phyloP scores from a whole-genome alignment of 1,140 invertebrate species.

The Leptestheria dahalacensis region DNA sequence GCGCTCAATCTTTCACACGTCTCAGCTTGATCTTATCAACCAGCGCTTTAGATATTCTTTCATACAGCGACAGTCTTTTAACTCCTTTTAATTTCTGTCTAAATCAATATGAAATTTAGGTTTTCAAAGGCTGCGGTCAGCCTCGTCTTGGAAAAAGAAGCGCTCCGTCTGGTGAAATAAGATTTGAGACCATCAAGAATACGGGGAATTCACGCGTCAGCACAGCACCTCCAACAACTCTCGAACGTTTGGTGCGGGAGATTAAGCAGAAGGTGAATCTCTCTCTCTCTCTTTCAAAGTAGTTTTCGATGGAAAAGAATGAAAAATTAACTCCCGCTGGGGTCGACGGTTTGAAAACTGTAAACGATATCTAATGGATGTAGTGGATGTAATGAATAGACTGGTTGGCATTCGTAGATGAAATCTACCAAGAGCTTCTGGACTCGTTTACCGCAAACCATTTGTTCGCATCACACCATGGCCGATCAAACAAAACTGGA shows the following conservation, averaged over 20 bases:
- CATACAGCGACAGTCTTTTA: no score
- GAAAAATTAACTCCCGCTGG: no score
- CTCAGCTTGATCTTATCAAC: no score
- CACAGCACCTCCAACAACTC: slow-evolving; percentile 34
- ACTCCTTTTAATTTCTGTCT: no score
- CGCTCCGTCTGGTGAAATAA: slow-evolving; percentile 25
- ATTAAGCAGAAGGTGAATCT: slow-evolving; percentile 44
- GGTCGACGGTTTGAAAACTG: no score
- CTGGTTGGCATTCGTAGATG: neutral
- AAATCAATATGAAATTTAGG: no score
- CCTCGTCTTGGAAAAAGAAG: slow-evolving; percentile 46
- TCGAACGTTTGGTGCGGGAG: slow-evolving; percentile 67
- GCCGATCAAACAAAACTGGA: slow-evolving; percentile 46
- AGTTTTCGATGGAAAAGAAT: neutral
- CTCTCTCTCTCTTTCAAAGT: no score
- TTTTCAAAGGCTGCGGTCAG: slow-evolving; percentile 66
- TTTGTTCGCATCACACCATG: slow-evolving; percentile 35
- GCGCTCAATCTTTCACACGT: neutral
- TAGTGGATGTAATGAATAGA: no score
- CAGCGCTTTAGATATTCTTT: no score
- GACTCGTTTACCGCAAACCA: slow-evolving; percentile 5
- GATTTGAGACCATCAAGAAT: slow-evolving; percentile 30
- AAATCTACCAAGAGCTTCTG: slow-evolving; percentile 14
- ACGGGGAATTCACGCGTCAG: slow-evolving; percentile 29
- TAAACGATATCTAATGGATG: no score